Conservation (phyloP, 2,888 invertebrate genomes). For the Andrena haemorrhoa region DNA sequence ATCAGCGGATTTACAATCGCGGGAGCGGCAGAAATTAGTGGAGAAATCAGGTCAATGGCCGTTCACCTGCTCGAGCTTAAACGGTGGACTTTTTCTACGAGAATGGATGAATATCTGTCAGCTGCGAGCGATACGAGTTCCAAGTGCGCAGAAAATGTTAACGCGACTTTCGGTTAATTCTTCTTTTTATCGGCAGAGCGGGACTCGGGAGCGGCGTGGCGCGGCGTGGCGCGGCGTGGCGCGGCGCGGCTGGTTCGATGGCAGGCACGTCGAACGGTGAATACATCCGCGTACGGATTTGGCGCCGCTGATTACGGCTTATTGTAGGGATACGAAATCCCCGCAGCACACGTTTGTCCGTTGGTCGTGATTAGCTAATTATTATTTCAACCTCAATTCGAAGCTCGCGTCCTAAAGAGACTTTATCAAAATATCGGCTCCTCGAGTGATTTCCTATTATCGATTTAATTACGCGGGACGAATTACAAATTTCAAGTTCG, state of each 20-base stretch:
- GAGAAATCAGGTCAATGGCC: slow-evolving; percentile 25
- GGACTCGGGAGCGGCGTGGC: too few relatives aligned
- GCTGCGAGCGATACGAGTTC: slow-evolving; percentile 7
- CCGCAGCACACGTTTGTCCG: not conserved
- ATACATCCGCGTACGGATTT: slow-evolving; percentile 5
- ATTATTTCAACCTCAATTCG: slow-evolving; percentile 36
- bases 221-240: too few relatives aligned
- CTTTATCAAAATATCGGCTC: slow-evolving; percentile 22
- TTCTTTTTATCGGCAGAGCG: not conserved
- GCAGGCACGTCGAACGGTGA: not conserved
- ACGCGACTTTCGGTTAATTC: not conserved
- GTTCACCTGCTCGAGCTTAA: slow-evolving; percentile 13
- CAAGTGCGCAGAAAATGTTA: not conserved
- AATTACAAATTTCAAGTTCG: not conserved
- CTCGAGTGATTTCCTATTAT: not conserved
- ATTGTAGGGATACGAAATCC: slow-evolving; percentile 1
- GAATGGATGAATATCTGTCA: not conserved
- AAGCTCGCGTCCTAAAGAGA: not conserved
- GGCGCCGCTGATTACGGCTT: not conserved
- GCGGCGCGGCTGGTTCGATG: not conserved
- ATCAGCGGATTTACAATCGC: slow-evolving; percentile 26
- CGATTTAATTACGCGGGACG: not conserved
- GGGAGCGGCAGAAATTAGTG: slow-evolving; percentile 2
- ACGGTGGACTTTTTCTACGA: not conserved
- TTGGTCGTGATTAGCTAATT: slow-evolving; percentile 35